Base-by-base conservation (phyloP, 1,140 invertebrate genomes). In the Pogonomyrmex californicus region DNA sequence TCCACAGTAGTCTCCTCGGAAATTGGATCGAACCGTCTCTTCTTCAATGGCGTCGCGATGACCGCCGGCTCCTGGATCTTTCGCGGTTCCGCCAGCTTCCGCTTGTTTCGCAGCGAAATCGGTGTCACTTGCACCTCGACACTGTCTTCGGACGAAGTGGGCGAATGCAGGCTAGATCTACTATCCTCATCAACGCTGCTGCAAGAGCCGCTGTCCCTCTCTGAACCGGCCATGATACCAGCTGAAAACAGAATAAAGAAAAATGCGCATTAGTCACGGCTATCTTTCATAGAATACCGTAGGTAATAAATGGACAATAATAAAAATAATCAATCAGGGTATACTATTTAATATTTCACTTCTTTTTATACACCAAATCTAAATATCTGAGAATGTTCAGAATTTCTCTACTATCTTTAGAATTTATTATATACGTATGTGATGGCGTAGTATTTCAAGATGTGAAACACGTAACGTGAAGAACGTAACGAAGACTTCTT, bases 81-180 rank as follows among this genome's bases (percentile, higher is more conserved):
- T 10, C 97, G 96, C 0, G 97, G 97, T 81, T 98, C 97, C 12
- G 97, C 96, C 77, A 97, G 95, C 87, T 98, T 98, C 38, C 97
- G 94, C 85, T 97, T 96, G 65, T 96, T 96, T 3, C 96, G 92
- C 63, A 97, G 93, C 1, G 96, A 96, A 56, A 97, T 97, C 5
- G 97, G 95, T 23, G 95, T 96, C 2, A 96, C 95, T 86, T 97
- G 96, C 12, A 97, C 96, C 90, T 97, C 96, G 1, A 98, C 96
- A 68, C 97, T 97, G 94, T 98, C 97, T 88, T 98, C 97, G 33
- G 97, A 98, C 56, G 97, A 96, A 60, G 96, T 97, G 2, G 96
- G 95, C 5, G 96, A 97, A 23, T 96, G 96, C 87, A 96, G 95
- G 66, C 96, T 96, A 6, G 97, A 97, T 90, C 97, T 96, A 85